These are phyloP conservation scores for Emberiza fucata DNA, from an alignment of 2,113 vertebrate genomes.

Conservation along the genomic window DNA sequence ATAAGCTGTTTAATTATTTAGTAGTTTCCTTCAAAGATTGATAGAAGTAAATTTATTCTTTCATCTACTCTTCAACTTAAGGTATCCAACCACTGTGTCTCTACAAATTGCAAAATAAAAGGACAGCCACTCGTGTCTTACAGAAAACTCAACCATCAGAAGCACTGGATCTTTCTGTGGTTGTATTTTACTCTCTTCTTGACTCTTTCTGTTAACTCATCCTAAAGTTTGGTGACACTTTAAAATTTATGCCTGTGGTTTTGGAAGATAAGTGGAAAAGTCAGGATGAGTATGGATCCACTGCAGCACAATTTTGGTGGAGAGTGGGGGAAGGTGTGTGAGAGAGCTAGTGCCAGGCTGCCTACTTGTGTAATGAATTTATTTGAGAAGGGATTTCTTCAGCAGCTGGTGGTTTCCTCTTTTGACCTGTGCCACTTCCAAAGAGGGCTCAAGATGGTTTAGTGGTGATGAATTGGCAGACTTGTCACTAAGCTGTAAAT, in stretches of 20 bases:
- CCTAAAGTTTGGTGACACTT: not conserved
- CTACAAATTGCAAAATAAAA: not conserved
- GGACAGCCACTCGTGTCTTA: not conserved
- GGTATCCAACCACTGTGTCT: not conserved
- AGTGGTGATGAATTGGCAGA: slow-evolving; percentile 54
- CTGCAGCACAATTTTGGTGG: not conserved
- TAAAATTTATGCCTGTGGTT: not conserved
- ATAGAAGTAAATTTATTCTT: not conserved
- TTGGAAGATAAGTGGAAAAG: not conserved
- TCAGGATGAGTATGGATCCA: not conserved
- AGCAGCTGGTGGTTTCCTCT: slow-evolving; percentile 42
- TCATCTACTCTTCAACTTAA: not conserved
- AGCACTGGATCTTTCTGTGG: not conserved
- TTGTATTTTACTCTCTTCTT: not conserved
- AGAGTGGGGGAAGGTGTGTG: not conserved
- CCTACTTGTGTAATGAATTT: slow-evolving; percentile 20
- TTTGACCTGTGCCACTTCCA: slow-evolving; percentile 20
- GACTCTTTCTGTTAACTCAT: not conserved
- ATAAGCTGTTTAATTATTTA: not conserved
- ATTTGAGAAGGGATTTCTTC: slow-evolving; percentile 39
- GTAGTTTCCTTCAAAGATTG: not conserved
- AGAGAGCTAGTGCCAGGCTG: not conserved
- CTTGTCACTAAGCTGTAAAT: slow-evolving; percentile 59
- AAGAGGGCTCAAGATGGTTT: slow-evolving; percentile 5
- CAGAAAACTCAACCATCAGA: not conserved